Base-by-base conservation (phyloP, 2,888 invertebrate genomes). In the Xanthorhoe spadicearia region DNA sequence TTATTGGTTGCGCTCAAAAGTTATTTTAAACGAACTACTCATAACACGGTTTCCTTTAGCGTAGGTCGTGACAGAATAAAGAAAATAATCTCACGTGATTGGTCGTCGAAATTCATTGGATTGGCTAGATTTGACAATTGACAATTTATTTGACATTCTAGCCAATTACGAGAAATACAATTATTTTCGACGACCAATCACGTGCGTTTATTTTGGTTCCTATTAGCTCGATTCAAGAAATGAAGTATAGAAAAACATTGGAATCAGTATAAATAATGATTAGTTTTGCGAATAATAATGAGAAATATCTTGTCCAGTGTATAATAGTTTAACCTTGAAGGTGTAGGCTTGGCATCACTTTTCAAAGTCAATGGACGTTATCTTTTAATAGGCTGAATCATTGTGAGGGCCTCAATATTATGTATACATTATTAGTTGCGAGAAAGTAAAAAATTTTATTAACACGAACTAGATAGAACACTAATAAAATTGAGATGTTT, bases 1-100 rank as follows among this genome's bases (percentile, higher is more conserved):
- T n/a, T 56, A 50, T 61, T 53, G 48, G 53, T 18, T n/a, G 18
- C 13, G 18, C 53, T 54, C 18, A 2, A 48, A 17, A 48, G 48
- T 8, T 48, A 48, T 48, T 48, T 60, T 28, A 7, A 46, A 60
- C 28, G 17, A 28, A 10, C 51, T 58, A n/a, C 38, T 59, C 38
- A 43, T 43, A 43, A 7, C 17, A 7, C 13, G 17, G 13, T 48
- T 48, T 48, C 15, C 48, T 48, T 15, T 15, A 15, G 9, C 23
- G 54, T 15, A 43, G 10, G 19, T 43, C 38, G 18, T 13, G 43
- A 4, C 23, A 55, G 35, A 6, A 35, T 5, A 54, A 1, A 54
- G n/a, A 17, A 35, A 10, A 35, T 9, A 17, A 38, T 38, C n/a
- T n/a, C n/a, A n/a, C n/a, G n/a, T n/a, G n/a, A n/a, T n/a, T n/a